These are phyloP conservation scores for Sinodicranocentrus sp. DNA, from an alignment of 2,888 invertebrate genomes.

Conservation along the genomic window DNA sequence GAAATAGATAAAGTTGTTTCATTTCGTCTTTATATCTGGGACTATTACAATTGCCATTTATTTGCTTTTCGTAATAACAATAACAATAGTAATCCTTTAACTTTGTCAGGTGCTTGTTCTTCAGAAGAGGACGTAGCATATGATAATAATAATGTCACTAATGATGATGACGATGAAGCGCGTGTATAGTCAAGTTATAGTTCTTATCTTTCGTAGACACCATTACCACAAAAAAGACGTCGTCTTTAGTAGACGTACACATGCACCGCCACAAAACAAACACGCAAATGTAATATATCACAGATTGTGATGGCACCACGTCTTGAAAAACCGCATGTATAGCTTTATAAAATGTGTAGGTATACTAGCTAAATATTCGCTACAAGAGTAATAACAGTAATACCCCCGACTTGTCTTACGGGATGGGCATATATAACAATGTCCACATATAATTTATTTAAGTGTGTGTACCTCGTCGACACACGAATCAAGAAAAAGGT, in stretches of 20 bases:
- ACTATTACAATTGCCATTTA: slow-evolving; percentile 58
- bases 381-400: slow-evolving; percentile 4
- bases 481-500: not conserved
- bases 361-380: no score
- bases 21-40: slow-evolving; percentile 13
- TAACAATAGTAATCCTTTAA: slow-evolving; percentile 57
- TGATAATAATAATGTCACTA: slow-evolving; percentile 1
- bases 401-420: not conserved
- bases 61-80: slow-evolving; percentile 60
- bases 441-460: not conserved
- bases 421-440: not conserved
- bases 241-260: not conserved
- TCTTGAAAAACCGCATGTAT: slow-evolving; percentile 34
- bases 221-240: slow-evolving; percentile 21
- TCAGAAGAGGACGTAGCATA: slow-evolving; percentile 9
- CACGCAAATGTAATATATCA: slow-evolving; percentile 60
- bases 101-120: slow-evolving; percentile 27
- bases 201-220: slow-evolving; percentile 25
- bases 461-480: not conserved
- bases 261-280: slow-evolving; percentile 43
- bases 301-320: slow-evolving; percentile 66
- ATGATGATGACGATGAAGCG: slow-evolving; percentile 20
- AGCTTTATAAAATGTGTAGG: not conserved
- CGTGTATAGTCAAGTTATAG: slow-evolving; percentile 1
- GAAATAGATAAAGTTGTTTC: slow-evolving; percentile 2